Evolutionary conservation across 64 coral and sea anemone genomes (phyloP).

Genomic region (Trachythela sp.): DNA sequence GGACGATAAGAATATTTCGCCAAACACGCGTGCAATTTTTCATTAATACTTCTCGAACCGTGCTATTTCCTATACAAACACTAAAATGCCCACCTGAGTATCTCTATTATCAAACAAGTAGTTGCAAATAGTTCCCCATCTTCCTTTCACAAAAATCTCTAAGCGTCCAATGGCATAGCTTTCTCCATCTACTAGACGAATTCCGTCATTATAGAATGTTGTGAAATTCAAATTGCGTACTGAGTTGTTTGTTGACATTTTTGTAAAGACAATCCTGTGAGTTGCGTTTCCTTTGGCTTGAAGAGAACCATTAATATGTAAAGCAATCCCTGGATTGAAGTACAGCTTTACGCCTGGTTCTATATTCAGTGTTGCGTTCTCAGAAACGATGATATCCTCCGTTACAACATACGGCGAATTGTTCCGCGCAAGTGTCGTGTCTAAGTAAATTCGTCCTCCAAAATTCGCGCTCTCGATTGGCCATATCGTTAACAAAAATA

Average conservation of each 20-base stretch:
- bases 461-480: neutral
- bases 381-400: slow-evolving; percentile 35
- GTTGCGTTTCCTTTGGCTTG: slow-evolving; percentile 38
- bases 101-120: slow-evolving; percentile 41
- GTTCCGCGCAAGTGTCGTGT: neutral
- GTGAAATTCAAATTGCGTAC: slow-evolving; percentile 22
- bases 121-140: slow-evolving; percentile 57
- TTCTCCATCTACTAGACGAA: slow-evolving; percentile 42
- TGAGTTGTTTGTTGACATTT: slow-evolving; percentile 34
- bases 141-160: slow-evolving; percentile 42
- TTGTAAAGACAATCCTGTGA: slow-evolving; percentile 41
- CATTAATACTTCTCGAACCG: too few relatives aligned
- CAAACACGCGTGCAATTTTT: too few relatives aligned
- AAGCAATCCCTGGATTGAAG: slow-evolving; percentile 37
- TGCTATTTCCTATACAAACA: too few relatives aligned
- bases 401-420: slow-evolving; percentile 57
- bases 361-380: slow-evolving; percentile 29
- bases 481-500: too few relatives aligned
- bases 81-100: slow-evolving; percentile 22
- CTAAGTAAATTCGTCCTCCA: slow-evolving; percentile 22
- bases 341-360: slow-evolving; percentile 48
- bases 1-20: too few relatives aligned
- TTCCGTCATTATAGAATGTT: slow-evolving; percentile 34
- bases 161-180: slow-evolving; percentile 51
- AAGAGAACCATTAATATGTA: slow-evolving; percentile 46